These are phyloP conservation scores for Caenorhabditis remanei DNA, from an alignment of 1,140 invertebrate genomes.

Conservation along the genomic window DNA sequence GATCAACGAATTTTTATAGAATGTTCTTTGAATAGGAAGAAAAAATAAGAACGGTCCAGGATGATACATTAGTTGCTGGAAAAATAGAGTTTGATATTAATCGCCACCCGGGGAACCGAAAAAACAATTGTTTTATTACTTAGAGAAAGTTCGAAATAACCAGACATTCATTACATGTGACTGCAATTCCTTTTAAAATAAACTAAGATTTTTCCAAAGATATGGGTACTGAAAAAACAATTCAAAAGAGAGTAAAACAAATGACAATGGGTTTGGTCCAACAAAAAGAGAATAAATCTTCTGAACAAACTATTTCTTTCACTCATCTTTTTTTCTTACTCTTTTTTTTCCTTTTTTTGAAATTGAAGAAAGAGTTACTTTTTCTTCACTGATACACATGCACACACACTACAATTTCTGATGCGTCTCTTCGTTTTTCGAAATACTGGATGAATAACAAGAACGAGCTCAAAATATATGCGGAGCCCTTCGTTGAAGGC, in stretches of 20 bases:
- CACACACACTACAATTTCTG: neutral
- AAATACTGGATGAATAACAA: slow-evolving; percentile 32
- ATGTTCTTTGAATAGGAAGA: too few relatives aligned
- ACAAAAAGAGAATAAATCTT: neutral
- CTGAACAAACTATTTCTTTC: neutral
- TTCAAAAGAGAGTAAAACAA: slow-evolving; percentile 30
- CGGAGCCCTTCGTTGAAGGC: neutral
- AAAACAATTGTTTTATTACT: too few relatives aligned
- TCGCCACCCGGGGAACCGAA: too few relatives aligned
- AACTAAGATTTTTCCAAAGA: too few relatives aligned
- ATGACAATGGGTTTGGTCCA: neutral
- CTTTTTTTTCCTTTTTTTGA: neutral
- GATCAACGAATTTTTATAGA: too few relatives aligned
- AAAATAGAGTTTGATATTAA: too few relatives aligned
- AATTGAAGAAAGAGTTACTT: neutral
- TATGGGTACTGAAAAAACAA: neutral
- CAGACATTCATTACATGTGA: too few relatives aligned
- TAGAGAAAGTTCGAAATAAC: too few relatives aligned
- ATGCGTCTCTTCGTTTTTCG: neutral
- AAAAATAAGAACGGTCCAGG: too few relatives aligned
- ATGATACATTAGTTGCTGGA: too few relatives aligned
- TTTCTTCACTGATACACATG: neutral
- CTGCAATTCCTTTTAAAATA: too few relatives aligned
- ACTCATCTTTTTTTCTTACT: neutral
- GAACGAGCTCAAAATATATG: slow-evolving; percentile 18